Base-by-base conservation (phyloP, 1,140 invertebrate species). In the Ylistrum balloti region DNA sequence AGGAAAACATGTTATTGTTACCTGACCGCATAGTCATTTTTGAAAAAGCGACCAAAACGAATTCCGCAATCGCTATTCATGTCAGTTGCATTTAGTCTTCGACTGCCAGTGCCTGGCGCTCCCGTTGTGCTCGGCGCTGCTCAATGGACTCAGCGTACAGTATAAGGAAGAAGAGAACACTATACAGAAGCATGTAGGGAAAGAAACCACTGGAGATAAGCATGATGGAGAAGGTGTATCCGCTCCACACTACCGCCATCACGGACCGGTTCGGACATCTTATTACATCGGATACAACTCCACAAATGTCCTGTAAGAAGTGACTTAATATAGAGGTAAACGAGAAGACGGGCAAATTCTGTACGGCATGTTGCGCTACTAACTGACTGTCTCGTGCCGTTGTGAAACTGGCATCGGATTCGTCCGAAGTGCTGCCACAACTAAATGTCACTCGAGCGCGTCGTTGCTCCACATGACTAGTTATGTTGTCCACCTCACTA, bases 241-340 rank as follows among this genome's bases (percentile, higher is more conserved):
- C 91, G n/a, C 87, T 89, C 91, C 91, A 92, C n/a, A 92, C 87
- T 34, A 92, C n/a, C 17, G 89, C 89, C 91, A 92, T 92, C 0
- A 92, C 88, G 1, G 86, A 87, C 2, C 91, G 85, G 34, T 88
- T 90, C 0, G 87, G 89, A 32, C 56, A 87, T 32, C 88, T 85
- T 33, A 92, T 87, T 32, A 92, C 89, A 17, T 88, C 91, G 20
- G 35, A 9, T 20, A 90, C 33, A 0, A 89, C 89, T n/a, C 33
- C 41, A 34, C 15, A 38, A 74, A 90, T 15, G 32, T 90, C 89
- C 15, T 0, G 20, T 22, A 28, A 33, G 33, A 45, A 22, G 10
- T 33, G 38, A 22, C 32, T 33, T 0, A 87, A n/a, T 28, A 74
- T 9, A 5, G 56, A 74, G n/a, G 56, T 74, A n/a, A 74, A 74